Evolutionary conservation across 2,113 vertebrate species (phyloP).

Genomic region (Neogale vison): DNA sequence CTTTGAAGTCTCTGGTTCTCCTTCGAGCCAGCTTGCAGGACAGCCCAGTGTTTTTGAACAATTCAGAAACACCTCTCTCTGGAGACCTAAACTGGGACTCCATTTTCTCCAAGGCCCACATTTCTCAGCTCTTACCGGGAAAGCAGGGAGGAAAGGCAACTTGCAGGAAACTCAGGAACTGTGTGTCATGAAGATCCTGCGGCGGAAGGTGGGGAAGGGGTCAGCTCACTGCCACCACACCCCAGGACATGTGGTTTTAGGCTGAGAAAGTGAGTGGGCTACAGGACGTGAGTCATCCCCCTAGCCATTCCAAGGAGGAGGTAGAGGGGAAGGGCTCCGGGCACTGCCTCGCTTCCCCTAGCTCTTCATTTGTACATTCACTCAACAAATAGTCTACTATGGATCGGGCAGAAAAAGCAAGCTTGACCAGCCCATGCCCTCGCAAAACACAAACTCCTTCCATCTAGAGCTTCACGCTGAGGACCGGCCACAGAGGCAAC

Average conservation of each 20-base stretch:
- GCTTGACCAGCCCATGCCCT: neutral
- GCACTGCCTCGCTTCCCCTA: neutral
- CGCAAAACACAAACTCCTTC: neutral
- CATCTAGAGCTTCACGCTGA: neutral
- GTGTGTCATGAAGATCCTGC: neutral
- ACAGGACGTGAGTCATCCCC: conserved; percentile 60
- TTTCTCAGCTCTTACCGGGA: neutral
- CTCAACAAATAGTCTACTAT: neutral
- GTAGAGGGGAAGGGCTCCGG: neutral
- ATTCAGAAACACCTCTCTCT: neutral
- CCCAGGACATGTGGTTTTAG: conserved; percentile 29
- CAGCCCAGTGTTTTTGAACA: neutral
- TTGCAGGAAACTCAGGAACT: neutral
- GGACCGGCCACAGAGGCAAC: neutral
- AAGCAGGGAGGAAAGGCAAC: neutral
- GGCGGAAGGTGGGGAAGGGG: neutral
- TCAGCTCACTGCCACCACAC: neutral
- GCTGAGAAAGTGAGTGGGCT: conserved; percentile 40
- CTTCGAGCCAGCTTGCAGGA: neutral
- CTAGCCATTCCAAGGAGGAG: neutral
- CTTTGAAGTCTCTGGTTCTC: neutral
- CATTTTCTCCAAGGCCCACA: neutral
- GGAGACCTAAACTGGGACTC: neutral
- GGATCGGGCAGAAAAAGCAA: neutral
- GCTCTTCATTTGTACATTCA: neutral